Conservation (phyloP, 2,888 invertebrate species). For the Torymus texanus region DNA sequence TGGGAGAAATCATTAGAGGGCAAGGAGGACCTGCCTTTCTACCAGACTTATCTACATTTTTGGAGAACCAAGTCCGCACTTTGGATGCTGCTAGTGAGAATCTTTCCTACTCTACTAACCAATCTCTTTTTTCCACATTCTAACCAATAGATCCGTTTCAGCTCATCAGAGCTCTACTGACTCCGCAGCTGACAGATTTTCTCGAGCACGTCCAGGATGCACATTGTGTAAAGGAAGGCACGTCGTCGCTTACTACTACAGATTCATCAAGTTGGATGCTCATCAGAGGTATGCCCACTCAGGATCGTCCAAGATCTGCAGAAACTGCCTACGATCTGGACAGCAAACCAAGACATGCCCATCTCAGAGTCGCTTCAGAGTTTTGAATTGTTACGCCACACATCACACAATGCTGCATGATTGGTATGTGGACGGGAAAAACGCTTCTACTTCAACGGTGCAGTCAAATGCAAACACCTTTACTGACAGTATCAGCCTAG, state of each 20-base stretch:
- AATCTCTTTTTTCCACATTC: neutral
- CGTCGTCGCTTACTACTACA: neutral
- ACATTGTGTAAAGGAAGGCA: neutral
- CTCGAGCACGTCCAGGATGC: neutral
- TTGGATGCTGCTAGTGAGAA: neutral
- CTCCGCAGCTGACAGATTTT: neutral
- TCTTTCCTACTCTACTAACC: neutral
- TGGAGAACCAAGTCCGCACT: neutral
- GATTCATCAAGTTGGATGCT: neutral
- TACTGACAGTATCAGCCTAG: too few species aligned
- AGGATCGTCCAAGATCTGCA: neutral
- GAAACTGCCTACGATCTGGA: neutral
- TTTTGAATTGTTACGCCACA: neutral
- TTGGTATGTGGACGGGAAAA: too few species aligned
- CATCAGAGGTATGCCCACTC: neutral
- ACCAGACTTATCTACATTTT: neutral
- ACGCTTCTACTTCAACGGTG: too few species aligned
- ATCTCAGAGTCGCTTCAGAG: neutral
- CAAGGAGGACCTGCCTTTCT: neutral
- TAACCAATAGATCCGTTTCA: too few species aligned
- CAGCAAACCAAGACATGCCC: neutral
- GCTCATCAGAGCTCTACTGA: neutral
- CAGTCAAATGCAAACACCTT: too few species aligned
- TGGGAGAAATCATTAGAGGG: neutral
- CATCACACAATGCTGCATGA: neutral